Evolutionary conservation across 2,113 vertebrate genomes (phyloP), one percentile per base, ranked within the genome.

Genomic region (Diglossa brunneiventris): DNA sequence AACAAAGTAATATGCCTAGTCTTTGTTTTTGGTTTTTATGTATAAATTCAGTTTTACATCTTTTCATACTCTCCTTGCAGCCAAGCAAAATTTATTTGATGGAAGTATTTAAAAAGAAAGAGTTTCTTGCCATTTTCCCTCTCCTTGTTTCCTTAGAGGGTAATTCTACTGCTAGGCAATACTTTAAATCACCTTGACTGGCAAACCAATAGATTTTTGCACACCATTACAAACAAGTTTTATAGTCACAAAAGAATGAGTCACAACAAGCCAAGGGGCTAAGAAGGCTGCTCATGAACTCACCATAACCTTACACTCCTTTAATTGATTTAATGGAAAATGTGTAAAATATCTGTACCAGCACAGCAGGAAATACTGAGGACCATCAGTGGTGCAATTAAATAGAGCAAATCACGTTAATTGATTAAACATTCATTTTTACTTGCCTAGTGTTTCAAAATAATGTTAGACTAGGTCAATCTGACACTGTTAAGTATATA

Each of bases 341-440:
- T 33, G 21, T 93, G 52, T 93, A 64, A 91, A 93, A 77, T 89
- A 50, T 68, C 23, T 49, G 23, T 28, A 72, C 35, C 42, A 90
- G 46, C 82, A 76, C 31, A 93, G 50, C 66, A 95, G 46, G 42
- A 90, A 77, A 56, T 70, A 77, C 20, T 78, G 58, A 92, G 35
- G 58, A 87, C 46, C 53, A 77, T 74, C 64, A 90, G 22, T 37
- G 61, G 47, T 69, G 28, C 33, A 92, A 87, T 85, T 89, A 91
- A 95, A 89, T 35, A 66, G 73, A 75, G 72, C 47, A 77, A 95
- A 91, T 75, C 27, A 78, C 44, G 67, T 73, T 58, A 85, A 94
- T 89, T 95, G 86, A 83, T 93, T 95, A 81, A 95, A 67, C 68
- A 86, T 77, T 89, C 31, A 30, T 75, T 86, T 95, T 95, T 94